Base-by-base conservation (phyloP, 1,140 invertebrate genomes). In the Argopecten irradians region DNA sequence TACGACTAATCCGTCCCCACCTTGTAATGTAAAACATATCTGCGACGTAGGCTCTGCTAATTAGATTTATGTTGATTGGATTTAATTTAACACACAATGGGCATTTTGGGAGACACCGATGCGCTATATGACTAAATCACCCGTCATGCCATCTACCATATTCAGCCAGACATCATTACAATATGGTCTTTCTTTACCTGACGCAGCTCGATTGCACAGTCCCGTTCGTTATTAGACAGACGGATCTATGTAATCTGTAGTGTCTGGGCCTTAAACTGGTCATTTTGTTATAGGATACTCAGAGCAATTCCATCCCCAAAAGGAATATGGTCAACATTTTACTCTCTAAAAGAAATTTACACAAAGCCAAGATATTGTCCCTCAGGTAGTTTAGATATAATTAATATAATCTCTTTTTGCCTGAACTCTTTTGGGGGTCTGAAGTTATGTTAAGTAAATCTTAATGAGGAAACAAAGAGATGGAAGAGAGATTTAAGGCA, bases 61-160 rank as follows among this genome's bases (percentile, higher is more conserved):
- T 71, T 71, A 28, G 22, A 71, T 71, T 71, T 71, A 71, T 71
- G 55, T 71, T 71, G 55, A 71, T 71, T 71, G 55, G 55, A 28
- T 71, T 71, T 71, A 71, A 71, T 71, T 71, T 71, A 28, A 28
- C 22, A 71, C 55, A 71, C 55, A 71, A 71, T 71, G 28, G 55
- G 55, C n/a, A n/a, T 71, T 71, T 71, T 71, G 55, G 55, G 55
- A 71, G 22, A 71, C 55, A 1, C 55, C 43, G 55, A 16, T 22
- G 5, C 28, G 55, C 13, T 71, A 1, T 71, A 71, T 71, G 55
- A 71, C 55, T 71, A 71, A 28, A 71, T 71, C 28, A 71, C 28
- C 55, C 5, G 1, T 11, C 55, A 28, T 71, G n/a, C 55, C n/a
- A 71, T 71, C n/a, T 71, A 28, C 55, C 55, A 71, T 71, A 71